These are phyloP conservation scores for Phymatocera aterrima DNA, from an alignment of 2,888 invertebrate genomes.

Conservation along the genomic window DNA sequence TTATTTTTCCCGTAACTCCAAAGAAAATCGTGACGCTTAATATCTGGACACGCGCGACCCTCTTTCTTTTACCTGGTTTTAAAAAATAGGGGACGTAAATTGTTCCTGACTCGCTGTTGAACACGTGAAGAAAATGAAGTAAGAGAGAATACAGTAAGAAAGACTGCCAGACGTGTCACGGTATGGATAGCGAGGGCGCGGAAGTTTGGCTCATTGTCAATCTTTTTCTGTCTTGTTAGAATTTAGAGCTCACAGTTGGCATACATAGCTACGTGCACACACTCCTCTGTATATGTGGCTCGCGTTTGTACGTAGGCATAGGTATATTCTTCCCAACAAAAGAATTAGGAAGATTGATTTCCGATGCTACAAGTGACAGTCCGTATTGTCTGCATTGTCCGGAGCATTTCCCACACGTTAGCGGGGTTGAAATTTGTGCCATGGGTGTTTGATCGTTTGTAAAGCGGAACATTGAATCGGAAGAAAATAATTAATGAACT, in stretches of 20 bases:
- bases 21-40: background rate
- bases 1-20: background rate
- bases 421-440: background rate
- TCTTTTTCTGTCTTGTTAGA: background rate
- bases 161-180: too few relatives aligned
- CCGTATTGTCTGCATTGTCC: background rate
- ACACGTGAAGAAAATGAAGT: constrained; percentile 8
- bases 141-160: background rate
- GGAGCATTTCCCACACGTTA: too few relatives aligned
- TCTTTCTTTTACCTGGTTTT: background rate
- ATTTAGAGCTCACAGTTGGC: background rate
- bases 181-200: background rate
- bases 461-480: background rate
- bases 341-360: constrained; percentile 20
- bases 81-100: constrained; percentile 2
- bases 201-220: background rate
- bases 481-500: background rate
- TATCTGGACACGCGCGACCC: constrained; percentile 26
- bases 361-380: constrained; percentile 4
- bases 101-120: constrained; percentile 8
- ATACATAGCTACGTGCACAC: background rate
- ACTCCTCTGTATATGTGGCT: background rate
- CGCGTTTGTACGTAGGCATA: too few relatives aligned
- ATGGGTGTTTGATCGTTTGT: background rate
- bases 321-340: background rate